Conservation (phyloP, 2,888 invertebrate genomes). For the Apodemia hepburni region DNA sequence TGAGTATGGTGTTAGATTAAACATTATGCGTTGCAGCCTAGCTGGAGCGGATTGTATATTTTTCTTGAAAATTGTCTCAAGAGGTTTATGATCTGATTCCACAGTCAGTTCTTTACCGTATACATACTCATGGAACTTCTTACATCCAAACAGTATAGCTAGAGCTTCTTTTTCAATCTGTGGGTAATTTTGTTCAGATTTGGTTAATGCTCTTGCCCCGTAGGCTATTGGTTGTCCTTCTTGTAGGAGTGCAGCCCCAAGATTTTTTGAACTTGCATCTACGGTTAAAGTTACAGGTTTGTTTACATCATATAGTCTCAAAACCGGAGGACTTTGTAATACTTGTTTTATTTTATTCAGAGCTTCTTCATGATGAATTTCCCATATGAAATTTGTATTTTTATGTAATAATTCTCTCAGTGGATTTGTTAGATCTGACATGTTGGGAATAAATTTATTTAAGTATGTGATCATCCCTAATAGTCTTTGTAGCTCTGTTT, state of each 20-base stretch:
- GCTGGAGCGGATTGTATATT: slow-evolving; percentile 24
- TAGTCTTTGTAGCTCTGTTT: slow-evolving; percentile 27
- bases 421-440: slow-evolving; percentile 23
- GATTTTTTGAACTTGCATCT: slow-evolving; percentile 13
- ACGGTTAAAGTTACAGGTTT: slow-evolving; percentile 11
- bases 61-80: slow-evolving; percentile 29
- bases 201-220: slow-evolving; percentile 21
- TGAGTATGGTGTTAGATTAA: slow-evolving; percentile 23
- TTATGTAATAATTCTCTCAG: slow-evolving; percentile 19
- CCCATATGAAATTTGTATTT: slow-evolving; percentile 24
- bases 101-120: slow-evolving; percentile 27
- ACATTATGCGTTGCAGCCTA: slow-evolving; percentile 8
- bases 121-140: slow-evolving; percentile 29
- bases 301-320: slow-evolving; percentile 14
- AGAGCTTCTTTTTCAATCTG: slow-evolving; percentile 22
- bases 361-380: slow-evolving; percentile 23
- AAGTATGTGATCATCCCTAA: slow-evolving; percentile 27
- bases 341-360: slow-evolving; percentile 18
- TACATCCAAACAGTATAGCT: slow-evolving; percentile 26
- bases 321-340: slow-evolving; percentile 12
- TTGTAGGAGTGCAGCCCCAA: slow-evolving; percentile 26
- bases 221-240: slow-evolving; percentile 27
- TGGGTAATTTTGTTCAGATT: slow-evolving; percentile 16
- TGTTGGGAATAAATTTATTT: slow-evolving; percentile 24
- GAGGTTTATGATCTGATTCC: slow-evolving; percentile 28